A percentile compares a stretch with the other conserved stretches of the same genome.
Evolutionary conservation across 1,140 invertebrate species (phyloP).

Genomic region (Hycleus cichorii): DNA sequence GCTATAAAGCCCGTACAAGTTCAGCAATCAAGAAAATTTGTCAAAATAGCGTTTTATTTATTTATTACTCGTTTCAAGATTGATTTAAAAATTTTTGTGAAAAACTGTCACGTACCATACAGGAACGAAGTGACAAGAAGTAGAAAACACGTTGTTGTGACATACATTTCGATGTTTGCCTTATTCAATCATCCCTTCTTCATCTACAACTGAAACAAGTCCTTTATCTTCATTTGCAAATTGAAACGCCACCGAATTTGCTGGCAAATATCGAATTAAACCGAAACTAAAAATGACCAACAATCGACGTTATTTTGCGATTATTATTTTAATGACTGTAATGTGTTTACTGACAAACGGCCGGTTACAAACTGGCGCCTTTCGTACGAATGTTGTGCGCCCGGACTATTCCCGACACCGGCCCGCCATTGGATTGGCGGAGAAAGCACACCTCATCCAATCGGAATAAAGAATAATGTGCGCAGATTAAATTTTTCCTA

Average conservation of each 20-base stretch:
- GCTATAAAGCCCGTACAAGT: too few relatives aligned
- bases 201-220: too few relatives aligned
- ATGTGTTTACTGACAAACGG: not conserved
- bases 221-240: too few relatives aligned
- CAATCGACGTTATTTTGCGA: too few relatives aligned
- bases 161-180: conserved; percentile 18
- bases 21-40: too few relatives aligned
- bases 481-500: conserved; percentile 23
- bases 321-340: too few relatives aligned
- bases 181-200: not conserved
- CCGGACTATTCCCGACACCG: conserved; percentile 11
- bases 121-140: conserved; percentile 24
- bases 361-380: conserved; percentile 17
- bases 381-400: conserved; percentile 14
- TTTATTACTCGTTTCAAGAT: not conserved
- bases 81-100: not conserved
- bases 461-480: conserved; percentile 19
- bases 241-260: too few relatives aligned
- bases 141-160: conserved; percentile 20
- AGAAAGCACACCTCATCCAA: conserved; percentile 21
- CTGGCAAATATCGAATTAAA: too few relatives aligned
- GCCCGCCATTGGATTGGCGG: conserved; percentile 23
- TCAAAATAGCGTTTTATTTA: too few relatives aligned
- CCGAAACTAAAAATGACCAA: too few relatives aligned
- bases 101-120: conserved; percentile 23